Conservation (phyloP, 2,113 vertebrate genomes). For the Stomatorhinus ivindoensis region DNA sequence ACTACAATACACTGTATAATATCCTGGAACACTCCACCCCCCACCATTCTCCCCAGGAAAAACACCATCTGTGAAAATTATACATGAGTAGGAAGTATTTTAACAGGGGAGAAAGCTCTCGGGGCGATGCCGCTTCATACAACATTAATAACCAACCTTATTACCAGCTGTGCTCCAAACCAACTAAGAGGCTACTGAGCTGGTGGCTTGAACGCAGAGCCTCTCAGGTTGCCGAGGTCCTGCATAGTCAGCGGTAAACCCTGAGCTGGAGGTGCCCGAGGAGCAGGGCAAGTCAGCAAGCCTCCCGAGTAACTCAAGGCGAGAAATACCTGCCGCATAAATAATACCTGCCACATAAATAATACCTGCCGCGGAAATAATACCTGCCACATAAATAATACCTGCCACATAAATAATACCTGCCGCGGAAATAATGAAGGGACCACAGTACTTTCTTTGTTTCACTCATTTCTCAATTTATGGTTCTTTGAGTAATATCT, state of each 20-base stretch:
- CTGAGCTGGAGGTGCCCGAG: neutral
- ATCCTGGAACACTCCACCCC: neutral
- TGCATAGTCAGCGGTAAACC: neutral
- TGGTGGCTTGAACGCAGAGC: neutral
- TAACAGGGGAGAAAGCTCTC: neutral
- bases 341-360: neutral
- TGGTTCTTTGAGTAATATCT: no score
- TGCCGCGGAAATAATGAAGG: no score
- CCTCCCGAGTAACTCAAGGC: neutral
- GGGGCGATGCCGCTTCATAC: neutral
- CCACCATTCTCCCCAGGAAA: neutral
- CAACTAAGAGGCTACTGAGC: neutral
- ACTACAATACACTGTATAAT: neutral
- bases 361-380: neutral
- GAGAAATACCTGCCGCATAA: neutral
- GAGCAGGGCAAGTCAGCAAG: neutral
- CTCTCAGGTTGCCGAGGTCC: neutral
- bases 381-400: neutral
- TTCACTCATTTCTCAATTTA: no score
- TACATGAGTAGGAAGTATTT: neutral
- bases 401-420: neutral
- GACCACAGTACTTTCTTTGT: no score
- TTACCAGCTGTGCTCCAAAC: neutral
- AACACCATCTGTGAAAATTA: neutral
- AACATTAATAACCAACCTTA: neutral